Percentiles rank a stretch among this genome's conserved stretches.
Conservation (phyloP, 2,888 invertebrate genomes). For the Leptinotarsa tumamoca region DNA sequence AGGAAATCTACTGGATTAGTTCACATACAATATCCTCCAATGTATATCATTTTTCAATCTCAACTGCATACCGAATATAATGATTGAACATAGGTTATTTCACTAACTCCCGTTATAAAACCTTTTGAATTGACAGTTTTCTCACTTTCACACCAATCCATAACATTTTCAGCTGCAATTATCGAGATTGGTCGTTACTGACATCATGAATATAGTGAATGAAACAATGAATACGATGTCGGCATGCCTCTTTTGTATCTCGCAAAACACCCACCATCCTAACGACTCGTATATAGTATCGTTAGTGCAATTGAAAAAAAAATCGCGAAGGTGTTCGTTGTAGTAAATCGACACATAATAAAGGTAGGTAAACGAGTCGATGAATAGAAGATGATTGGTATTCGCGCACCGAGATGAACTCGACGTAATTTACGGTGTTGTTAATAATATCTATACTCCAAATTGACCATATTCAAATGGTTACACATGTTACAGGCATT, state of each 20-base stretch:
- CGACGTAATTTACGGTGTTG: background rate
- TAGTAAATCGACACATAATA: slow-evolving; percentile 20
- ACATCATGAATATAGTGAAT: background rate
- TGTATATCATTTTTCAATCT: no score
- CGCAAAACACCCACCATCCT: slow-evolving; percentile 18
- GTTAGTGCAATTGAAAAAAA: slow-evolving; percentile 16
- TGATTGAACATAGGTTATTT: no score
- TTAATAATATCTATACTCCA: background rate
- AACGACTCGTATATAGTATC: background rate
- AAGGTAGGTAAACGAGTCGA: slow-evolving; percentile 14
- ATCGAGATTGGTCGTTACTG: background rate
- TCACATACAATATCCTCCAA: no score
- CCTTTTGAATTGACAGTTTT: no score
- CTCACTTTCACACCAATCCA: no score
- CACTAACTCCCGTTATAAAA: no score
- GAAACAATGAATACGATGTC: background rate
- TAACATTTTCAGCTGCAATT: no score
- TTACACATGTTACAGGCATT: no score
- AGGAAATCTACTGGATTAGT: no score
- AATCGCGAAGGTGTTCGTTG: slow-evolving; percentile 17
- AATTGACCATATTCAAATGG: no score
- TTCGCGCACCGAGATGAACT: background rate
- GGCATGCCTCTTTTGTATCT: background rate
- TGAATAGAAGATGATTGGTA: slow-evolving; percentile 6
- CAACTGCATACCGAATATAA: no score